phyloP scores from a whole-genome alignment of 1,140 invertebrate species.

The Drosophila fuyamai region DNA sequence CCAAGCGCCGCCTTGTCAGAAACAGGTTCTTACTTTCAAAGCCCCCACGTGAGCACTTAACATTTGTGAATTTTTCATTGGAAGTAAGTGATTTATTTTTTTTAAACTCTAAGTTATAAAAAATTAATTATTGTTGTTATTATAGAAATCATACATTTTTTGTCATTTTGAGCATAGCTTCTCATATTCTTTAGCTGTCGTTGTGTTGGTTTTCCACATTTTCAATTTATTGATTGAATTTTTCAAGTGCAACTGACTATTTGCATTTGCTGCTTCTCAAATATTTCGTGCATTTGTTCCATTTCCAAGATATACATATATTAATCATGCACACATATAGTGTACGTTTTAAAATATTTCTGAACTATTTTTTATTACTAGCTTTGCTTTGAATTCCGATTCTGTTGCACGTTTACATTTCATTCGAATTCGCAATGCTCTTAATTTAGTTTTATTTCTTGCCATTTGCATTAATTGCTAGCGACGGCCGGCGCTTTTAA shows the following conservation, averaged over 20 bases:
- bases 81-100: background rate
- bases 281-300: slow-evolving; percentile 9
- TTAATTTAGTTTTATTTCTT: slow-evolving; percentile 63
- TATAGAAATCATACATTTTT: background rate
- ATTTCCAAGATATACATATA: slow-evolving; percentile 6
- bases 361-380: slow-evolving; percentile 59
- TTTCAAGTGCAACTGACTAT: slow-evolving; percentile 2
- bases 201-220: slow-evolving; percentile 14
- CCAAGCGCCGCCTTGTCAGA: slow-evolving; percentile 56
- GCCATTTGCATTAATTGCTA: slow-evolving; percentile 71
- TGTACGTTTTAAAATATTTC: slow-evolving; percentile 15
- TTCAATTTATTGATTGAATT: slow-evolving; percentile 25
- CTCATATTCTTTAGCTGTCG: no score
- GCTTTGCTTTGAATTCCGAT: background rate
- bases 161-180: no score
- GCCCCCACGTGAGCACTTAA: slow-evolving; percentile 29
- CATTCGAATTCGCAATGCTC: slow-evolving; percentile 39
- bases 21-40: slow-evolving; percentile 23
- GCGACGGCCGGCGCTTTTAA: slow-evolving; percentile 66
- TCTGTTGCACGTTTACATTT: slow-evolving; percentile 6
- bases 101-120: background rate
- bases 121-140: background rate
- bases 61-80: slow-evolving; percentile 5
- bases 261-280: background rate
- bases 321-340: background rate